Conservation (phyloP, 1,140 invertebrate genomes). For the Meteorus sp. region DNA sequence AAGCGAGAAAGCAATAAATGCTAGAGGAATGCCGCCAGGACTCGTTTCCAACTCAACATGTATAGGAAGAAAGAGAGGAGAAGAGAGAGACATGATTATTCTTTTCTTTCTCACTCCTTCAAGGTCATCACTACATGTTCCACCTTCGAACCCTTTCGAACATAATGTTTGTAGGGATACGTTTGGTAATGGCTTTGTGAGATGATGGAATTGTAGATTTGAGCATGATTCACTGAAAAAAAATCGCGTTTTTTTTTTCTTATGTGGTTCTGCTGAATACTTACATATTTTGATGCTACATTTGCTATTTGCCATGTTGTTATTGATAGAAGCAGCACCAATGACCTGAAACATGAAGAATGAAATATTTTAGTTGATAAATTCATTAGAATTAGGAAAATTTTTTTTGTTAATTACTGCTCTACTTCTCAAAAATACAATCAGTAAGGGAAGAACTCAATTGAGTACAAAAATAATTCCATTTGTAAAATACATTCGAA, state of each 20-base stretch:
- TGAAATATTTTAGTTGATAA: background rate
- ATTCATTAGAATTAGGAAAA: background rate
- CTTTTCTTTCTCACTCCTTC: conserved; percentile 26
- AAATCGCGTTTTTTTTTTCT: background rate
- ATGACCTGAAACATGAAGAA: conserved; percentile 50
- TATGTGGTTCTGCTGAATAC: conserved; percentile 32
- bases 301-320: conserved; percentile 43
- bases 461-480: too few relatives aligned
- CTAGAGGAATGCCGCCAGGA: conserved; percentile 41
- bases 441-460: too few relatives aligned
- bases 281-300: conserved; percentile 50
- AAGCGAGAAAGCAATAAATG: conserved; percentile 42
- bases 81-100: too few relatives aligned
- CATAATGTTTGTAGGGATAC: conserved; percentile 12
- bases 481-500: too few relatives aligned
- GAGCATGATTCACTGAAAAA: background rate
- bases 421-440: too few relatives aligned
- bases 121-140: conserved; percentile 27
- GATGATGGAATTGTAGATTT: background rate
- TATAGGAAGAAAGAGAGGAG: too few relatives aligned
- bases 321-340: conserved; percentile 55
- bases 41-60: conserved; percentile 36
- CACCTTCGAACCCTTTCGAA: conserved; percentile 30
- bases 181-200: background rate
- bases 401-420: background rate